Evolutionary conservation across 2,797 vertebrate genomes (phyloP).

Genomic region (Tragopan temminckii): DNA sequence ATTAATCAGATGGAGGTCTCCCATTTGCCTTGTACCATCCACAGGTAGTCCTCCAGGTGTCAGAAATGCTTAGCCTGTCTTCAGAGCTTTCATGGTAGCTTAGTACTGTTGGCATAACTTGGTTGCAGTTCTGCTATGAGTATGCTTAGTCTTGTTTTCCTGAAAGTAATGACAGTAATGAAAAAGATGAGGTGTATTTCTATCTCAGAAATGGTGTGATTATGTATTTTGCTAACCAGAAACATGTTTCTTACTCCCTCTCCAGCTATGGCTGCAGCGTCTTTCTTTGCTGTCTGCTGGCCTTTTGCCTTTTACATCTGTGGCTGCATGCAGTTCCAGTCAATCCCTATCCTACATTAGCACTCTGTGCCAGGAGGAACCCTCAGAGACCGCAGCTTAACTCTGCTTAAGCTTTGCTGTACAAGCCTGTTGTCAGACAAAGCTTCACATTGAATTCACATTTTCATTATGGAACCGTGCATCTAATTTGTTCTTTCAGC

Average conservation of each 20-base stretch:
- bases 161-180: background rate
- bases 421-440: conserved; percentile 44
- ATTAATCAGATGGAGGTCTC: background rate
- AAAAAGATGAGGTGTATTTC: background rate
- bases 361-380: conserved; percentile 12
- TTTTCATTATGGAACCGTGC: conserved; percentile 27
- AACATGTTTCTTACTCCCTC: accelerated
- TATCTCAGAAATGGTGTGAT: accelerated
- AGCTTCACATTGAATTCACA: background rate
- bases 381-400: conserved; percentile 16
- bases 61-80: background rate
- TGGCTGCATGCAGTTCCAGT: background rate
- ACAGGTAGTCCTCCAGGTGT: background rate
- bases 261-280: background rate
- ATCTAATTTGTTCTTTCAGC: conserved; percentile 52
- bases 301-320: background rate
- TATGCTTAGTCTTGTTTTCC: accelerated
- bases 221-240: background rate
- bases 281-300: background rate
- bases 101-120: accelerated
- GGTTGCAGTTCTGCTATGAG: background rate
- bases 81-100: background rate
- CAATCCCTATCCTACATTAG: background rate
- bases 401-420: conserved; percentile 39
- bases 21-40: background rate